Evolutionary conservation across 2,797 vertebrate species (phyloP), one percentile per base, ranked within the genome.

Genomic region (Coreius guichenoti): DNA sequence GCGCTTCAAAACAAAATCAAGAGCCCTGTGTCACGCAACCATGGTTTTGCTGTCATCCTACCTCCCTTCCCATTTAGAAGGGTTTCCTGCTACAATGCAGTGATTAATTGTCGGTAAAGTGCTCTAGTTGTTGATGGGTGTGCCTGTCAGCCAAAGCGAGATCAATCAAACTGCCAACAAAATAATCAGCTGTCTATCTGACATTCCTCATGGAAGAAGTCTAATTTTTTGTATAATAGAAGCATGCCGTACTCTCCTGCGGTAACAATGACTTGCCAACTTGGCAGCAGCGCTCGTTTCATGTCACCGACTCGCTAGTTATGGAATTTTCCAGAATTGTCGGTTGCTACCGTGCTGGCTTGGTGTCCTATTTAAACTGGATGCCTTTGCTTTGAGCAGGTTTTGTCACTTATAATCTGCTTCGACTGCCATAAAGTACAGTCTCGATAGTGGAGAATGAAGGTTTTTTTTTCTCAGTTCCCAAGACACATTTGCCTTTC

Each of bases 231-330:
- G n/a, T 31, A 74, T 85, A 83, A 49, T 79, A 84, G 86, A 87
- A 67, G 85, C 79, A 77, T 89, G 67, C 54, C 75, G 70, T 81
- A 54, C 72, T 92, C 91, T 88, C 76, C 88, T 91, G 81, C 90
- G 85, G 90, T 79, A 87, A 92, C 75, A 89, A 84, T 68, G 82
- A 63, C 89, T 87, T 87, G 88, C 82, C 81, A 85, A 80, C 89
- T 83, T 90, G 90, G 89, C 91, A 90, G 72, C 73, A 43, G 76
- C 21, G 9, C 86, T 85, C 21, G 85, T 88, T 76, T 88, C 89
- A 75, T 80, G 87, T 89, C 88, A 65, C 75, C 23, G 80, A 74
- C 86, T 78, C 17, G 4, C 49, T 76, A 54, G 67, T 65, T 63
- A 33, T 70, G 83, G 79, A 84, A 87, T 84, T 82, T 85, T 82